Evolutionary conservation across 2,888 invertebrate species (phyloP).

Genomic region (Nomada flava): DNA sequence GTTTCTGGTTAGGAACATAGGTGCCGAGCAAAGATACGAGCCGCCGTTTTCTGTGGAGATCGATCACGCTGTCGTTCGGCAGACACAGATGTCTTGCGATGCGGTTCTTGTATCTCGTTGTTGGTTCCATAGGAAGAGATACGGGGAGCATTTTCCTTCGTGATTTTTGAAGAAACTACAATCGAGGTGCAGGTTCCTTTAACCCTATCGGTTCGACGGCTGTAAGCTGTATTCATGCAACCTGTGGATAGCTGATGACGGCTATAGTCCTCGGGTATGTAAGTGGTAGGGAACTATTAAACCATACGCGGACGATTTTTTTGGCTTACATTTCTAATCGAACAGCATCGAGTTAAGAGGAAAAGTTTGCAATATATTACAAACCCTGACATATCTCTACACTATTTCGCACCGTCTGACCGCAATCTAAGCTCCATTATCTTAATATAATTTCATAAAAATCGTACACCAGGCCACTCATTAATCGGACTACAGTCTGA

Average conservation of each 20-base stretch:
- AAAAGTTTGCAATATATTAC: no score
- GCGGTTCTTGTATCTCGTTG: conserved; percentile 34
- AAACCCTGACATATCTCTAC: neutral
- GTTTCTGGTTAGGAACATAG: conserved; percentile 63
- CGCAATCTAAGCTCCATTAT: no score
- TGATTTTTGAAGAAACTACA: no score
- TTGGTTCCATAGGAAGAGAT: conserved; percentile 34
- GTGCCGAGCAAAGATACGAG: conserved; percentile 67
- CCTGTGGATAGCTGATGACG: no score
- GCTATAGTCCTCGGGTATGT: no score
- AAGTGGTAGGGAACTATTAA: no score
- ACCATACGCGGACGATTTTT: no score
- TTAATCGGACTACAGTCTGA: neutral
- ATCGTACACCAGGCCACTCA: neutral
- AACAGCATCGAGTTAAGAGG: no score
- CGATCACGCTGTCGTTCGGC: conserved; percentile 67
- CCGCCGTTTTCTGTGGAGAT: conserved; percentile 66
- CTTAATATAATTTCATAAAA: neutral
- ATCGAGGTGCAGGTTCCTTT: no score
- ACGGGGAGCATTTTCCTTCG: conserved; percentile 9
- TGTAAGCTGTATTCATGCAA: no score
- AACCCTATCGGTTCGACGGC: no score
- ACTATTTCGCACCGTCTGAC: neutral
- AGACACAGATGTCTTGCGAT: conserved; percentile 60
- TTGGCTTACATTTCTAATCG: no score